Evolutionary conservation across 37 sponge, comb jelly and placozoan genomes (phyloP), one percentile per base, ranked within the genome.

Genomic region (Bolinopsis microptera): DNA sequence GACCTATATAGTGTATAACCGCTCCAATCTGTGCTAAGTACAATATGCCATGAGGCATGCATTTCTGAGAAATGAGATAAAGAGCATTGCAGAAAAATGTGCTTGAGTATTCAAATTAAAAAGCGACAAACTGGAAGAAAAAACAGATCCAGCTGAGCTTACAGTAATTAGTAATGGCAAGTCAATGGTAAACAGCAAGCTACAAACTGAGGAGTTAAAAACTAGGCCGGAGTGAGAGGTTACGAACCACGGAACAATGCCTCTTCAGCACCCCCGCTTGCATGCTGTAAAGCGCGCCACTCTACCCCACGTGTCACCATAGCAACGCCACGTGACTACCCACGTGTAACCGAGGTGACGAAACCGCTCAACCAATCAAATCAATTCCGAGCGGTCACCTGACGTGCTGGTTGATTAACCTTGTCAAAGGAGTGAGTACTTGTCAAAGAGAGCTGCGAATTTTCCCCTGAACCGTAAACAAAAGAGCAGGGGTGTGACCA

Each of bases 211-310:
- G 61, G 13, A 48, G 61, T 48, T 48, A 48, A 48, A 48, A 48
- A 48, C 61, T 48, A 48, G 13, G 13, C 13, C 61, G 61, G 5
- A 48, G 61, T 13, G 13, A 48, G 61, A 13, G 61, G 61, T 18
- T 13, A 48, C 61, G 13, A 48, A 48, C 61, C 61, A 48, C 61
- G 61, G 61, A 48, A 48, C 61, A 18, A 48, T 48, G 13, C 61
- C 61, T 48, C 61, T 48, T 48, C 61, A 48, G 61, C 61, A 48
- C 61, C 61, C 61, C 61, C 61, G 61, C 80, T 77, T 77, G 80
- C 80, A 77, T 77, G 80, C 80, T 77, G 80, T 77, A 77, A 77
- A 77, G 80, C 80, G 80, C 80, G 80, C 33, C 80, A 77, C 80
- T 77, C 5, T 34, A 77, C 80, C 80, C 80, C 80, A 77, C 80